phyloP scores from a whole-genome alignment of 2,888 invertebrate species.

The Lepidocyrtinus sp. region DNA sequence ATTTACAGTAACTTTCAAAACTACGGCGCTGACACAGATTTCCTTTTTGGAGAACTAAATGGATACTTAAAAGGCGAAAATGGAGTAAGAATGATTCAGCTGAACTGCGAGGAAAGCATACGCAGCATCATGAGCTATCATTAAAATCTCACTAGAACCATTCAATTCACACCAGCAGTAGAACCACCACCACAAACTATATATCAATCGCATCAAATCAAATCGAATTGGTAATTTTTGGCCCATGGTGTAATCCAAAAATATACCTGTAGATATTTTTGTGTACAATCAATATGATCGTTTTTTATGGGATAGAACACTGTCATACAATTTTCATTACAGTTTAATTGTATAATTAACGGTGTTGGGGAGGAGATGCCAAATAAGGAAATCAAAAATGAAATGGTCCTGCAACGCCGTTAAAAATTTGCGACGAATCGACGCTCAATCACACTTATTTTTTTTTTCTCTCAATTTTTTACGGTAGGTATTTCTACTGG shows the following conservation, averaged over 20 bases:
- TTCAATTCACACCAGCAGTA: not conserved
- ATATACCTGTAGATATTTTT: not conserved
- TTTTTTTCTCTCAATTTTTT: not conserved
- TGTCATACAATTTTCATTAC: not conserved
- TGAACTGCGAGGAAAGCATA: constrained; percentile 1
- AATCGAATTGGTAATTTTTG: not conserved
- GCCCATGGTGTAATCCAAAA: not conserved
- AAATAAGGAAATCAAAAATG: not conserved
- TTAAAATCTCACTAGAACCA: not conserved
- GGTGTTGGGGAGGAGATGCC: not conserved
- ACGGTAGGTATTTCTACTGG: not conserved
- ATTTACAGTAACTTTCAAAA: not conserved
- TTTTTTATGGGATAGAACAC: not conserved
- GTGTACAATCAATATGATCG: not conserved
- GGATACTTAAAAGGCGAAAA: constrained; percentile 33
- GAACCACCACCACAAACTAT: not conserved
- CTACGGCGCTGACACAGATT: not conserved
- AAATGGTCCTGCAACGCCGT: no score
- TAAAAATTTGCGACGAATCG: not conserved
- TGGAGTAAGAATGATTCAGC: constrained; percentile 48
- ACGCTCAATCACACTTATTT: not conserved
- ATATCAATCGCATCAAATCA: not conserved
- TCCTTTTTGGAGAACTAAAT: not conserved
- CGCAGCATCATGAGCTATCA: not conserved
- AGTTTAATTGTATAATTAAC: not conserved